Percentiles rank a stretch among this genome's conserved stretches.
Evolutionary conservation across 1,140 invertebrate species (phyloP).

Genomic region (Venturia canescens): DNA sequence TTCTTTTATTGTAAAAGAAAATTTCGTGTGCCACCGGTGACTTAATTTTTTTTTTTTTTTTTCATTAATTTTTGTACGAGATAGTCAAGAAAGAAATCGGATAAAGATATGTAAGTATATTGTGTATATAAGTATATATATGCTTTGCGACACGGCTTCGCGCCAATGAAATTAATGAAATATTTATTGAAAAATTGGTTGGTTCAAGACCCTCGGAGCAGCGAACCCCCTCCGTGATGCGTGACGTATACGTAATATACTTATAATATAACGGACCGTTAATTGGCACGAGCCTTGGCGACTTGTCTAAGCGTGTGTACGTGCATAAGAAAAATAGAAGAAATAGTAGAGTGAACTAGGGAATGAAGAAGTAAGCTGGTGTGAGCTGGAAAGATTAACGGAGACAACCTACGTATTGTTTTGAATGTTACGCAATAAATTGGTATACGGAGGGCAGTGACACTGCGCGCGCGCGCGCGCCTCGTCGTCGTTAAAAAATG

Average conservation of each 20-base stretch:
- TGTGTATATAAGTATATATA: too few relatives aligned
- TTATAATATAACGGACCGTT: conserved; percentile 56
- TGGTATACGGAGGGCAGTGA: conserved; percentile 34
- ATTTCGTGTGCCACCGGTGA: too few relatives aligned
- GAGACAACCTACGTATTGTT: conserved; percentile 66
- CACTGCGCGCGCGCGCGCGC: too few relatives aligned
- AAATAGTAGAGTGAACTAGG: conserved; percentile 12
- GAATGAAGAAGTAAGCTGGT: too few relatives aligned
- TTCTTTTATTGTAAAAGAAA: too few relatives aligned
- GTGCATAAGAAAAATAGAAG: background rate
- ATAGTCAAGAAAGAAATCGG: too few relatives aligned
- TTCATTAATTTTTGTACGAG: too few relatives aligned
- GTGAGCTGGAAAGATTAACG: conserved; percentile 50
- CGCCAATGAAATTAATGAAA: background rate
- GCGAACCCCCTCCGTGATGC: conserved; percentile 40
- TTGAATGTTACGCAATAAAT: conserved; percentile 60
- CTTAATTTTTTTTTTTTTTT: too few relatives aligned
- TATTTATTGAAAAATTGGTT: background rate
- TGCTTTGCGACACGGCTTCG: too few relatives aligned
- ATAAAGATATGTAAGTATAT: too few relatives aligned
- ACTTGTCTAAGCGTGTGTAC: conserved; percentile 17
- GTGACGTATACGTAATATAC: too few relatives aligned
- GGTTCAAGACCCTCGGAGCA: conserved; percentile 41
- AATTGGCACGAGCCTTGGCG: conserved; percentile 16
- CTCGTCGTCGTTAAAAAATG: too few relatives aligned